A percentile compares a stretch with the other conserved stretches of the same genome.
Conservation (phyloP, 2,888 invertebrate genomes). For the Azorinus chamasolen region DNA sequence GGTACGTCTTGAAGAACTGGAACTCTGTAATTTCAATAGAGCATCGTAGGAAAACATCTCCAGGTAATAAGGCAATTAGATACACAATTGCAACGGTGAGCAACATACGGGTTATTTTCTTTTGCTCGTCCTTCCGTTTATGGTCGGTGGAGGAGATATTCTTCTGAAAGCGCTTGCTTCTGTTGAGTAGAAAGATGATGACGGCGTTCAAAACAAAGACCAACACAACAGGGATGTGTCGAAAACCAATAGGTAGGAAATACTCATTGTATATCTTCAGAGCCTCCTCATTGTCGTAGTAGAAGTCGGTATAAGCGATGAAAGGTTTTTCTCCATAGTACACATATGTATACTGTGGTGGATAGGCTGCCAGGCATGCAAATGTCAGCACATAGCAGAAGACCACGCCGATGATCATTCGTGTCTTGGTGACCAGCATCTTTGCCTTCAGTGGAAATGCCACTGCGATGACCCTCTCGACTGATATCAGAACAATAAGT, state of each 20-base stretch:
- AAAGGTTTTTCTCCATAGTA: constrained; percentile 37
- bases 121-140: constrained; percentile 49
- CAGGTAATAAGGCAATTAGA: constrained; percentile 58
- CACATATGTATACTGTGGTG: constrained; percentile 57
- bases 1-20: constrained; percentile 58
- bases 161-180: constrained; percentile 38
- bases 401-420: constrained; percentile 53
- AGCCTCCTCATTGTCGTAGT: constrained; percentile 41
- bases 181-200: constrained; percentile 43
- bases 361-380: constrained; percentile 31
- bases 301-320: constrained; percentile 58
- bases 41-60: constrained; percentile 42
- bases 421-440: constrained; percentile 39
- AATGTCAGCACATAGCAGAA: constrained; percentile 50
- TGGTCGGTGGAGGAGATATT: constrained; percentile 1
- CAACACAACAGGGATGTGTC: constrained; percentile 58
- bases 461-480: constrained; percentile 65
- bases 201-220: constrained; percentile 51
- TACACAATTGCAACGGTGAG: constrained; percentile 56
- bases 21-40: constrained; percentile 44
- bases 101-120: constrained; percentile 60
- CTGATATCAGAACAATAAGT: constrained; percentile 58
- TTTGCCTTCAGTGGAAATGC: constrained; percentile 62
- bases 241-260: constrained; percentile 55
- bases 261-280: constrained; percentile 60